A percentile compares a stretch with the other conserved stretches of the same genome.
phyloP scores from a whole-genome alignment of 2,113 vertebrate genomes.

The Tringa solitaria region DNA sequence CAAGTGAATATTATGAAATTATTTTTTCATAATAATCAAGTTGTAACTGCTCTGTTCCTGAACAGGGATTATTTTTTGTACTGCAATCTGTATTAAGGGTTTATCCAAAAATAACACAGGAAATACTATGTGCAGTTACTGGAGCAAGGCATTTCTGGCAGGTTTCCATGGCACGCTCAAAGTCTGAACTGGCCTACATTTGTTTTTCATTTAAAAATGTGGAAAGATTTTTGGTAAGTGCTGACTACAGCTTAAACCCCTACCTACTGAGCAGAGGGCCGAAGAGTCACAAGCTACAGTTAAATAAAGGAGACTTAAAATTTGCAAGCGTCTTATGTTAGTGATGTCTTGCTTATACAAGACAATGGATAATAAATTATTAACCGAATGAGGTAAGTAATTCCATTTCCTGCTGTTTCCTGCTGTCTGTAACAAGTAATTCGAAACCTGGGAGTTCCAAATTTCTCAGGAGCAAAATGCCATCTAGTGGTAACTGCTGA shows the following conservation, averaged over 20 bases:
- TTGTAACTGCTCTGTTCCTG: not conserved
- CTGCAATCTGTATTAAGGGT: not conserved
- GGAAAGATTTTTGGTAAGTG: not conserved
- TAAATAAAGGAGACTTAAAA: not conserved
- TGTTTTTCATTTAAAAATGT: not conserved
- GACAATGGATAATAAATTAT: conserved; percentile 37
- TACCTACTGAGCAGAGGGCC: not conserved
- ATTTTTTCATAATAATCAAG: not conserved
- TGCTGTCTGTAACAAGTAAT: not conserved
- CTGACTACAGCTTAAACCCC: not conserved
- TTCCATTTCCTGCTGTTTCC: conserved; percentile 6
- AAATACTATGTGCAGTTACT: not conserved
- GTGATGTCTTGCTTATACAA: not conserved
- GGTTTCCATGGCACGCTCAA: not conserved
- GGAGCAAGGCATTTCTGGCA: conserved; percentile 4
- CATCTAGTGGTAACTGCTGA: conserved; percentile 63
- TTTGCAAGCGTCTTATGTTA: not conserved
- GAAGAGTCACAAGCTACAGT: not conserved
- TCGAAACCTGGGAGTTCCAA: not conserved
- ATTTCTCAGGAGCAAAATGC: conserved; percentile 57
- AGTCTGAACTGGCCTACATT: not conserved
- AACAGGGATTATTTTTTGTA: not conserved
- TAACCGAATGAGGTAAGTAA: not conserved
- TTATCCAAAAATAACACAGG: conserved; percentile 39
- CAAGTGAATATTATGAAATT: not conserved